Percentiles rank a stretch among this genome's conserved stretches.
Evolutionary conservation across 2,113 vertebrate genomes (phyloP).

Genomic region (Dasyprocta punctata): DNA sequence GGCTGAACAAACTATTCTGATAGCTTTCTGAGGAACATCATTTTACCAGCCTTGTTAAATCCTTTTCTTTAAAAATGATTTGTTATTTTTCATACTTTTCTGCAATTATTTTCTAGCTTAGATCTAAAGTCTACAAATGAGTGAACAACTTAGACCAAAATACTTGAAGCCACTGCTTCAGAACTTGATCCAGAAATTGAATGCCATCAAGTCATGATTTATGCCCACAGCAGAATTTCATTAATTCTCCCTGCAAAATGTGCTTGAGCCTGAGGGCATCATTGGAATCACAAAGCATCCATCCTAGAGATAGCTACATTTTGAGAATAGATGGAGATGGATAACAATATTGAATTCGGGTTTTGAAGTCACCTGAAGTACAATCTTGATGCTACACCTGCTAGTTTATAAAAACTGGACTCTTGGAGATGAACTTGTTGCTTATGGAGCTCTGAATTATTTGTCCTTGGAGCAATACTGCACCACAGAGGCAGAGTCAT

Average conservation of each 20-base stretch:
- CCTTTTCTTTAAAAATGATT: background rate
- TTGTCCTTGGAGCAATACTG: background rate
- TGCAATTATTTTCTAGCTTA: background rate
- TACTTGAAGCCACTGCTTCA: background rate
- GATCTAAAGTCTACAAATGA: background rate
- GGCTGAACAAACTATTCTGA: background rate
- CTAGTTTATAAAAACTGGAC: background rate
- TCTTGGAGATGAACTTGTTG: background rate
- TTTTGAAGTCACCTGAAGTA: background rate
- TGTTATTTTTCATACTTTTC: background rate
- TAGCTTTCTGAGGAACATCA: background rate
- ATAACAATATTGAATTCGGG: background rate
- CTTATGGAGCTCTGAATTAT: background rate
- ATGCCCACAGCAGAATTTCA: background rate
- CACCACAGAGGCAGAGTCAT: background rate
- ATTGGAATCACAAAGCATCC: background rate
- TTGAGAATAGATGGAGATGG: background rate
- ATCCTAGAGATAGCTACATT: background rate
- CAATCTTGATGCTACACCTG: background rate
- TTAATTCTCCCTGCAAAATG: background rate
- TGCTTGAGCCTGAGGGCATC: background rate
- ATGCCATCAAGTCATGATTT: background rate
- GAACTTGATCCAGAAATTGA: background rate
- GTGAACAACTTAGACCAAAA: background rate
- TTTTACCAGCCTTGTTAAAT: background rate